Evolutionary conservation across 1,140 invertebrate species (phyloP).

Genomic region (Penaeus chinensis): DNA sequence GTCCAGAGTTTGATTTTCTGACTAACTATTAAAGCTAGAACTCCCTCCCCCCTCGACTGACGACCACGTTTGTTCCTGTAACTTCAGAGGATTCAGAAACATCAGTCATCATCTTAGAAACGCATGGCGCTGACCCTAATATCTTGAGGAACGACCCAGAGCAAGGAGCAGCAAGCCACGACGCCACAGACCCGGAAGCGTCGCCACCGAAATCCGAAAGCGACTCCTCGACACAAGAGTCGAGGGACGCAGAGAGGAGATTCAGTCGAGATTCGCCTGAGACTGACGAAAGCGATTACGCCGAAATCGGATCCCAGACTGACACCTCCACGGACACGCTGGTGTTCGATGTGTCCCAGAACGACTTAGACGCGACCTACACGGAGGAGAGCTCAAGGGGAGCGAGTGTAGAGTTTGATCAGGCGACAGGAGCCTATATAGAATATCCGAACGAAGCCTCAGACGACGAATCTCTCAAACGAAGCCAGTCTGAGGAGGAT

Average conservation of each 20-base stretch:
- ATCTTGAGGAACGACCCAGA: constrained; percentile 30
- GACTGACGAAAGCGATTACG: constrained; percentile 37
- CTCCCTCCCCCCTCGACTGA: constrained; percentile 12
- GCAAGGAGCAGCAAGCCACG: background rate
- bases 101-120: constrained; percentile 52
- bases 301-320: constrained; percentile 43
- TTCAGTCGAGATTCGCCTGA: constrained; percentile 7
- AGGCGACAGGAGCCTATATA: constrained; percentile 5
- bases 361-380: background rate
- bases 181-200: background rate
- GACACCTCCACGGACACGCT: constrained; percentile 49
- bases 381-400: background rate
- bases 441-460: constrained; percentile 37
- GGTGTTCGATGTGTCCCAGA: constrained; percentile 17
- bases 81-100: constrained; percentile 48
- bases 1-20: constrained; percentile 37
- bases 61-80: constrained; percentile 34
- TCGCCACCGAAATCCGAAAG: too few species aligned
- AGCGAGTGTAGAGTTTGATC: background rate
- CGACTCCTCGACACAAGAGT: too few species aligned
- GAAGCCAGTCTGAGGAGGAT: constrained; percentile 25
- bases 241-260: too few species aligned
- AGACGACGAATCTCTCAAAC: constrained; percentile 36
- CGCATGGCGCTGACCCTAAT: constrained; percentile 35
- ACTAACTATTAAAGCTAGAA: constrained; percentile 18